These are phyloP conservation scores for Drosophila mulleri DNA, from an alignment of 2,888 invertebrate species.

Conservation along the genomic window DNA sequence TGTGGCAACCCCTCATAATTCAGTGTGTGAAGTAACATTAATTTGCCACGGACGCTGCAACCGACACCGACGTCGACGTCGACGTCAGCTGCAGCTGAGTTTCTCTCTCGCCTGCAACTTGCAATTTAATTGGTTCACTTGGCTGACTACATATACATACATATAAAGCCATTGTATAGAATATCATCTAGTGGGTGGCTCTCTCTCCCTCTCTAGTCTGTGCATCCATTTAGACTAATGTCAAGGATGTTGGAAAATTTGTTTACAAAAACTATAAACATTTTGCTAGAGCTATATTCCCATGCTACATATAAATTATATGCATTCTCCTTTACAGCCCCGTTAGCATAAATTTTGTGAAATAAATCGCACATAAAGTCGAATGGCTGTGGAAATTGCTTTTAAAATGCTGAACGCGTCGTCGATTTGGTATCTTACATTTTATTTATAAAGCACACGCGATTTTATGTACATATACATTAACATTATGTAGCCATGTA, in stretches of 20 bases:
- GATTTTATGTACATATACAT: slow-evolving; percentile 42
- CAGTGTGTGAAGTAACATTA: slow-evolving; percentile 72
- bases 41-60: slow-evolving; percentile 50
- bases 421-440: slow-evolving; percentile 38
- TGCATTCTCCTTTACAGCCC: slow-evolving; percentile 28
- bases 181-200: slow-evolving; percentile 12
- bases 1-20: slow-evolving; percentile 77
- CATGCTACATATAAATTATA: neutral
- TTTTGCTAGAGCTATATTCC: neutral
- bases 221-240: slow-evolving; percentile 27
- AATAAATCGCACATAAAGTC: slow-evolving; percentile 42
- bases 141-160: slow-evolving; percentile 25
- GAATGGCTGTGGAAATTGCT: slow-evolving; percentile 50
- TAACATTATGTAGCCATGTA: slow-evolving; percentile 26
- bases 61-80: neutral
- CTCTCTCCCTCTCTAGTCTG: neutral
- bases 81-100: slow-evolving; percentile 9
- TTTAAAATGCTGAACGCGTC: slow-evolving; percentile 56
- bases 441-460: slow-evolving; percentile 64
- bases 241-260: slow-evolving; percentile 47
- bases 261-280: slow-evolving; percentile 8
- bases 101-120: slow-evolving; percentile 40
- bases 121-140: slow-evolving; percentile 73
- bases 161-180: slow-evolving; percentile 6
- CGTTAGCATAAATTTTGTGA: slow-evolving; percentile 54